Base-by-base conservation (phyloP, 2,888 invertebrate genomes). In the Toxonevra muliebris region DNA sequence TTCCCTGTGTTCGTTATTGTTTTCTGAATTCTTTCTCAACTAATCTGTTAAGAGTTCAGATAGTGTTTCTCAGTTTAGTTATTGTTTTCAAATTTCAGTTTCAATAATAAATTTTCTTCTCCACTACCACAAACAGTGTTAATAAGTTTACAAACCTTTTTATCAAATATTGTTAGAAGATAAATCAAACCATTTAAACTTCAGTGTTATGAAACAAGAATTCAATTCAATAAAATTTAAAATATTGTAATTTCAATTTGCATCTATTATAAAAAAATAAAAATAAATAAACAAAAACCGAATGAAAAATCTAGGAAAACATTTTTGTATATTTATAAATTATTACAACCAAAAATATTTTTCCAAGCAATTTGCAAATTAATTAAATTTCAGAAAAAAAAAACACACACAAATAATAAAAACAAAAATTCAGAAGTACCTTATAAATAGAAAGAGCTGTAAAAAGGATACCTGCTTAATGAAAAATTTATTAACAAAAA, bases 391-490 rank as follows among this genome's bases (percentile, higher is more conserved):
- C 20, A 42, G 13, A 59, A 59, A 41, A 59, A 41, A 42, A 17
- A 59, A 61, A 10, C 4, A 20, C 20, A 20, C 11, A 48, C 15
- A 50, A 15, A 30, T 50, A 61, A 30, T 50, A 11, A 13, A 61
- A 73, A 74, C 71, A 69, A 68, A 71, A 73, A 73, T 69, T 75
- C 70, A 67, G 74, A 74, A 76, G 82, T 83, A 83, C 82, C 84
- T 83, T 77, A 79, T 76, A 76, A n/a, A 83, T 82, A 82, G 80
- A 79, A 78, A 77, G 82, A 84, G 84, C 83, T 84, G 83, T 83
- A 84, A 82, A 83, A 80, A 83, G 71, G 83, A 81, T 84, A 84
- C 83, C 83, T 84, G 83, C 84, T 84, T 84, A 77, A 30, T 30
- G 30, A 30, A 30, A 30, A 30, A 30, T 41, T 15, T 17, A 69